Percentiles rank a stretch among this genome's conserved stretches.
Conservation (phyloP, 2,797 vertebrate genomes). For the Clarias laeviceps region DNA sequence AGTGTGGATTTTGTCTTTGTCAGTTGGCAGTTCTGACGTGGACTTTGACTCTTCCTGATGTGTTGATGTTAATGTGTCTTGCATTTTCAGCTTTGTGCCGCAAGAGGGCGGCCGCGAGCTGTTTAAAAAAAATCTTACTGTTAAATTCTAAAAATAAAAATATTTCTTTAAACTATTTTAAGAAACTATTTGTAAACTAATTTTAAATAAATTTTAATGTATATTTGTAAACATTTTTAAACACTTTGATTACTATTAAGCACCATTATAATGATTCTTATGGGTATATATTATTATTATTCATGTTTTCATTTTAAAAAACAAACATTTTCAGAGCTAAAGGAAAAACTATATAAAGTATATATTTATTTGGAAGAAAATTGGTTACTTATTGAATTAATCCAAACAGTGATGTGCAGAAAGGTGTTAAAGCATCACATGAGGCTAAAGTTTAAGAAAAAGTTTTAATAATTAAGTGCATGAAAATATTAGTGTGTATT, state of each 20-base stretch:
- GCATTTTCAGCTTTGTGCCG: not conserved
- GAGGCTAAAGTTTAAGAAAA: not conserved
- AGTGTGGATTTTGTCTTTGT: not conserved
- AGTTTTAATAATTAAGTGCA: not conserved
- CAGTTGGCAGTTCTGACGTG: not conserved
- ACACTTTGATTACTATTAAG: not conserved
- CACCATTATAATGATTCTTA: not conserved
- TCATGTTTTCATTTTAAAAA: not conserved
- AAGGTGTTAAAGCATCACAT: not conserved
- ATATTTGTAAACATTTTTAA: not conserved
- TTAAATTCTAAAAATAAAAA: not conserved
- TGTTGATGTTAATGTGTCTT: not conserved
- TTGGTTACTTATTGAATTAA: not conserved
- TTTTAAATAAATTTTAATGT: no score
- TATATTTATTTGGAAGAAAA: not conserved
- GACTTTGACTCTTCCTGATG: not conserved
- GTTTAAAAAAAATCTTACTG: not conserved
- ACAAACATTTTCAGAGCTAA: not conserved
- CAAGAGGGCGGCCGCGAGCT: conserved; percentile 25
- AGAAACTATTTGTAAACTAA: not conserved
- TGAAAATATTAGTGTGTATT: not conserved
- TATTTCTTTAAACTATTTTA: not conserved
- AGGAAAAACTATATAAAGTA: not conserved
- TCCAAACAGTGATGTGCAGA: not conserved
- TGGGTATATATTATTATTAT: not conserved